Evolutionary conservation across 2,113 vertebrate species (phyloP).

Genomic region (Gavialis gangeticus): DNA sequence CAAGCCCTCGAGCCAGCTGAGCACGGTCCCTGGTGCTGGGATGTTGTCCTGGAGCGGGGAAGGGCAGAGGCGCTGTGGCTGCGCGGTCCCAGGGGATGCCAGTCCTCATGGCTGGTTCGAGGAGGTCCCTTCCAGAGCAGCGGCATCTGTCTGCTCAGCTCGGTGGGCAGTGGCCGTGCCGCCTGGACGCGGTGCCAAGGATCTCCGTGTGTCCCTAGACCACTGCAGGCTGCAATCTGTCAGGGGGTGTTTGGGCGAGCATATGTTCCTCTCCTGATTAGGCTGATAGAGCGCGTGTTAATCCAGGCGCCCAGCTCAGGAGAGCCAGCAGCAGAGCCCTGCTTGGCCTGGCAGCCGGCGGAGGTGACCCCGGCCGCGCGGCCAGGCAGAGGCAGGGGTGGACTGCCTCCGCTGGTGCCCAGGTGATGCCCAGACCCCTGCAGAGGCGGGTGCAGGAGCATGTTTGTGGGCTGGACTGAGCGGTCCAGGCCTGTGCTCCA

Average conservation of each 20-base stretch:
- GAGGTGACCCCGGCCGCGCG: background rate
- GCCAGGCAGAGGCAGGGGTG: slow-evolving; percentile 1
- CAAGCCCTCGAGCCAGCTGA: too few relatives aligned
- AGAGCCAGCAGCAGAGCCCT: background rate
- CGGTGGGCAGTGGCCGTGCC: background rate
- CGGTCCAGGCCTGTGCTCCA: background rate
- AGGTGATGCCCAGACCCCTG: background rate
- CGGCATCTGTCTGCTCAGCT: background rate
- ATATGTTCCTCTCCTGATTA: background rate
- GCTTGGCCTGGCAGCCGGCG: background rate
- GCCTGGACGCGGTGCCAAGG: background rate
- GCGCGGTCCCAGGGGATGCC: too few relatives aligned
- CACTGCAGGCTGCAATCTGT: background rate
- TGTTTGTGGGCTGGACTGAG: too few relatives aligned
- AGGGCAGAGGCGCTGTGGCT: too few relatives aligned
- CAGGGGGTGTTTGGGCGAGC: background rate
- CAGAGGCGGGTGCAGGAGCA: too few relatives aligned
- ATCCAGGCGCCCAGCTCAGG: background rate
- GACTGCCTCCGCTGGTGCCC: background rate
- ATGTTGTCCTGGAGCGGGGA: too few relatives aligned
- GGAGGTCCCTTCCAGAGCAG: background rate
- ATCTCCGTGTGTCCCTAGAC: background rate
- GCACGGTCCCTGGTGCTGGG: too few relatives aligned
- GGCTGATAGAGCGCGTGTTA: background rate
- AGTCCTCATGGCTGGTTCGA: background rate